phyloP scores from a whole-genome alignment of 2,113 vertebrate genomes.

The Bucco capensis region DNA sequence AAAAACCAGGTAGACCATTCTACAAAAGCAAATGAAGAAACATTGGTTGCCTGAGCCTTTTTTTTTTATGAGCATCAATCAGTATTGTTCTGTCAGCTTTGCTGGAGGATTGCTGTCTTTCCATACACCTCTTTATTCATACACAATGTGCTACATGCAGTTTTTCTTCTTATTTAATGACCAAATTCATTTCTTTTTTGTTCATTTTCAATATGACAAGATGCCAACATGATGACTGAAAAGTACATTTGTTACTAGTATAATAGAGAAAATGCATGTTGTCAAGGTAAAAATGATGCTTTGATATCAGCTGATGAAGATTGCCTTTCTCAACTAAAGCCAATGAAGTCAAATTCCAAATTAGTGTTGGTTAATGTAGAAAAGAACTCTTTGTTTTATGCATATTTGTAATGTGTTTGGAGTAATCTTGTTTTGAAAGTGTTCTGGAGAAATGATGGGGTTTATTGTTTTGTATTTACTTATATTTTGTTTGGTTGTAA shows the following conservation, averaged over 20 bases:
- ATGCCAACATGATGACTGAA: background rate
- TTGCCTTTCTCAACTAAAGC: background rate
- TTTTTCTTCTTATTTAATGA: background rate
- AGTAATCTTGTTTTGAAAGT: background rate
- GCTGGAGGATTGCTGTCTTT: background rate
- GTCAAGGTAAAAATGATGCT: background rate
- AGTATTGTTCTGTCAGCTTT: background rate
- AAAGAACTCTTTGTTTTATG: background rate
- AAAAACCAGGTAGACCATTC: background rate
- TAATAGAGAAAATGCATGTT: background rate
- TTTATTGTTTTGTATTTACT: background rate
- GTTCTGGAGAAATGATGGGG: background rate
- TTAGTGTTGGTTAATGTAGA: background rate
- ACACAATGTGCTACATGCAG: background rate
- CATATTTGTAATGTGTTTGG: background rate
- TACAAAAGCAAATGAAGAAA: background rate
- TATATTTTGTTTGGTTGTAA: background rate
- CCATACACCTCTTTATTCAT: background rate
- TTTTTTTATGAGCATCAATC: background rate
- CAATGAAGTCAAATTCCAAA: background rate
- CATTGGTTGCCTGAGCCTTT: background rate
- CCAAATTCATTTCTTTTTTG: background rate
- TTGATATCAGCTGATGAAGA: background rate
- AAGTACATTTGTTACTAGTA: background rate
- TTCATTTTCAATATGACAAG: background rate